These are phyloP conservation scores for Koerneria pararmatus DNA, from an alignment of 2,888 invertebrate genomes.

Conservation along the genomic window DNA sequence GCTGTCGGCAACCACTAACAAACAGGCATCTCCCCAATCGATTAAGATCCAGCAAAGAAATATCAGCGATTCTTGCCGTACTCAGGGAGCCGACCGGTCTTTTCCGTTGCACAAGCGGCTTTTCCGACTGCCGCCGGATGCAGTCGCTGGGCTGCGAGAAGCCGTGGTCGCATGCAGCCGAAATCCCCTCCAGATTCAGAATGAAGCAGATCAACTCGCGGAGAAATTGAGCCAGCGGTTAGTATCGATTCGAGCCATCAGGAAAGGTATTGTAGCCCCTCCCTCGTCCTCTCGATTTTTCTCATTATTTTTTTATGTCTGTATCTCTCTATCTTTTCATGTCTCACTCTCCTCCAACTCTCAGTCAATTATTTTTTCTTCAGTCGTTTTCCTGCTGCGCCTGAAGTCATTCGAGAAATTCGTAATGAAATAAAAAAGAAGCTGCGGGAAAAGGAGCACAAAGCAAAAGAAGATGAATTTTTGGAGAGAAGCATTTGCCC, in stretches of 20 bases:
- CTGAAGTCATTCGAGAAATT: conserved; percentile 36
- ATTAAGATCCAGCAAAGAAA: not conserved
- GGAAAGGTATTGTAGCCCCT: no score
- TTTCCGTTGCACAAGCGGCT: no score
- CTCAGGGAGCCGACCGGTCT: no score
- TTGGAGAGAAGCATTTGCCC: no score
- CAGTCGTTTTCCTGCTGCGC: conserved; percentile 45
- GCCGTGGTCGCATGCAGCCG: conserved; percentile 31
- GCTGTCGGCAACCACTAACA: conserved; percentile 24
- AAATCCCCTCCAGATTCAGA: conserved; percentile 48
- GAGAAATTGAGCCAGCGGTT: conserved; percentile 38
- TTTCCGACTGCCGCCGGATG: conserved; percentile 34
- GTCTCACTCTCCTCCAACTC: no score
- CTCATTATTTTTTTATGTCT: no score
- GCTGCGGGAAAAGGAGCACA: conserved; percentile 29
- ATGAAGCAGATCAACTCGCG: conserved; percentile 50
- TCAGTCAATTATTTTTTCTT: not conserved
- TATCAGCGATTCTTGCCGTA: not conserved
- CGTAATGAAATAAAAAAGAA: conserved; percentile 39
- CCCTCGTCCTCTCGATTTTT: no score
- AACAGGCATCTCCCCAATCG: no score
- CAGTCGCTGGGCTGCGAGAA: conserved; percentile 35
- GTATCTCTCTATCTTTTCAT: no score
- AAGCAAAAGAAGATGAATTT: conserved; percentile 31
- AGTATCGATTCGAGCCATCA: no score